These are phyloP conservation scores for Micropterix aruncella DNA, from an alignment of 2,888 invertebrate genomes.

Conservation along the genomic window DNA sequence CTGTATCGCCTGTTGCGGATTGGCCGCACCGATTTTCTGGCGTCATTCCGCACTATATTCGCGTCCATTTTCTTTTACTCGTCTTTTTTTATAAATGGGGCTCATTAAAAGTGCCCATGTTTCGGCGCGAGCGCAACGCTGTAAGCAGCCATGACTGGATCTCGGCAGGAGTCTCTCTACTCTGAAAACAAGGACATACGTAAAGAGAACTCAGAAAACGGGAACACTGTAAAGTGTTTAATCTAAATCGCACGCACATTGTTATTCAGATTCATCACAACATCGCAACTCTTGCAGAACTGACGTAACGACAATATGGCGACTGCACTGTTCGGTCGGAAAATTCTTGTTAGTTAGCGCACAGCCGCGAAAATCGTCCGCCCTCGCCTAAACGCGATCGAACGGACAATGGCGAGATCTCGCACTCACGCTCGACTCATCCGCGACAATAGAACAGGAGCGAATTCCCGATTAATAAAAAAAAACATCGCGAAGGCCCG, in stretches of 20 bases:
- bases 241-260: too few species aligned
- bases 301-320: constrained; percentile 41
- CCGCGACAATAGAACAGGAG: too few species aligned
- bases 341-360: constrained; percentile 9
- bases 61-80: constrained; percentile 20
- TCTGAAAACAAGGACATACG: constrained; percentile 1
- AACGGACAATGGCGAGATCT: too few species aligned
- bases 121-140: constrained; percentile 1
- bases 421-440: too few species aligned
- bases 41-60: constrained; percentile 26
- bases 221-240: neutral
- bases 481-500: too few species aligned
- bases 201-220: neutral
- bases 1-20: constrained; percentile 58
- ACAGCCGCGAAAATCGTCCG: neutral
- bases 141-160: neutral
- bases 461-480: too few species aligned
- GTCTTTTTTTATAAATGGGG: neutral
- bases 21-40: constrained; percentile 43
- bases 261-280: neutral
- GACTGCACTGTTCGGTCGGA: constrained; percentile 30
- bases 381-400: neutral
- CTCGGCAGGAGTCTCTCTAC: constrained; percentile 1
- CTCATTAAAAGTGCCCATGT: neutral
- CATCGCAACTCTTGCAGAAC: constrained; percentile 11